Conservation (phyloP, 2,888 invertebrate species). For the Melinaea menophilus region DNA sequence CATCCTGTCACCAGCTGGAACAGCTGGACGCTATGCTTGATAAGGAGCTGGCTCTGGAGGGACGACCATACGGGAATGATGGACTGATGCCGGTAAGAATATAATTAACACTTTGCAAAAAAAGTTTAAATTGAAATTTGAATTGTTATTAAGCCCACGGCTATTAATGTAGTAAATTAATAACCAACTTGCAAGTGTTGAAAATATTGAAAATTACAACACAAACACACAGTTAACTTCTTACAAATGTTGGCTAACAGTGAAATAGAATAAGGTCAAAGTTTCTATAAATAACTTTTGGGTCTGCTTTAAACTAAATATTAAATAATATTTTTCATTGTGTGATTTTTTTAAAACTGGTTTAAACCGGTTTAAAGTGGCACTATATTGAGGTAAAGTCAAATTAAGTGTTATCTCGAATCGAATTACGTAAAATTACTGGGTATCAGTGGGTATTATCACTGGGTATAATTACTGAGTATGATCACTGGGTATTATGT, state of each 20-base stretch:
- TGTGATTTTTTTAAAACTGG: neutral
- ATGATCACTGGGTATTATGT: constrained; percentile 1
- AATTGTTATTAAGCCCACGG: neutral
- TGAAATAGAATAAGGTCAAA: constrained; percentile 12
- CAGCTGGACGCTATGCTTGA: constrained; percentile 82
- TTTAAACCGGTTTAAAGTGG: neutral
- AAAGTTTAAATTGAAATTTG: constrained; percentile 1
- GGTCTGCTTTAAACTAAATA: neutral
- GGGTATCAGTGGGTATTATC: neutral
- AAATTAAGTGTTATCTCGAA: neutral
- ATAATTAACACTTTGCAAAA: neutral
- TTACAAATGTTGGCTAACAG: constrained; percentile 8
- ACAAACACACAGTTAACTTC: neutral
- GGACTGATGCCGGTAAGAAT: constrained; percentile 83
- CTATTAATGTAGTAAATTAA: neutral
- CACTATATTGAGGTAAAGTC: neutral
- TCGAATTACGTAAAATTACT: neutral
- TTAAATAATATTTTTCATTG: neutral
- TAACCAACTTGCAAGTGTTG: neutral
- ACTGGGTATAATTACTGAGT: neutral
- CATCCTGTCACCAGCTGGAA: constrained; percentile 87
- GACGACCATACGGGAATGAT: constrained; percentile 78
- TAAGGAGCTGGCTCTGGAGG: constrained; percentile 82
- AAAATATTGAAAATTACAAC: constrained; percentile 7
- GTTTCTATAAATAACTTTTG: constrained; percentile 15